Base-by-base conservation (phyloP, 1,140 invertebrate species). In the Hermetia illucens region DNA sequence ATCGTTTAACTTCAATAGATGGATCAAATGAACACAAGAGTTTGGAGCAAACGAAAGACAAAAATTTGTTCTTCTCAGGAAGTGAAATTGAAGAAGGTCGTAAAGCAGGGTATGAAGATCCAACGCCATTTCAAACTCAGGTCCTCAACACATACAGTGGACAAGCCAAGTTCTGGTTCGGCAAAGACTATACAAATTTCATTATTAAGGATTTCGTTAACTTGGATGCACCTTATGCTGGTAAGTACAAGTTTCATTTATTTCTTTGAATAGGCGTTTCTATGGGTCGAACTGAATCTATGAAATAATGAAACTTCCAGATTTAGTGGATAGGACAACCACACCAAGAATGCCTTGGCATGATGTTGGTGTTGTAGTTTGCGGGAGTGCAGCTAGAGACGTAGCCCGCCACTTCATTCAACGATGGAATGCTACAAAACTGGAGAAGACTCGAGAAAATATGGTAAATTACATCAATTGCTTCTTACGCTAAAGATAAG, bases 341-440 rank as follows among this genome's bases (percentile, higher is more conserved):
- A 92, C 83, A 6, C 91, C 93, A 0, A 69, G 94, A 48, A 97
- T 97, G 92, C 94, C 94, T 3, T 98, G 94, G 94, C 93, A 98
- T 55, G 93, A 98, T 63, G 75, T 97, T 35, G 88, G 82, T n/a
- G 67, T 81, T 5, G 73, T 87, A 50, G 79, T 95, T 0, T 76
- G 82, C 52, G 89, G 88, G 2, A 70, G 77, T 5, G 74, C 82
- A 2, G 93, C 92, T 0, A 65, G 87, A 39, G 94, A 98, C 65
- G 79, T 93, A 3, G 84, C 93, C 0, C 63, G 94, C 34, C 94
- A 98, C 66, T 98, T 98, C 55, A 94, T 98, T 53, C 87, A 95
- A 54, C 67, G 94, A 25, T 98, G 94, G 94, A 98, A 98, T 63
- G 85, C 87, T 38, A 82, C 83, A 18, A 98, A 98, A 68, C 71